A percentile compares a stretch with the other conserved stretches of the same genome.
Conservation (phyloP, 2,888 invertebrate species). For the Isotomurus palustris region DNA sequence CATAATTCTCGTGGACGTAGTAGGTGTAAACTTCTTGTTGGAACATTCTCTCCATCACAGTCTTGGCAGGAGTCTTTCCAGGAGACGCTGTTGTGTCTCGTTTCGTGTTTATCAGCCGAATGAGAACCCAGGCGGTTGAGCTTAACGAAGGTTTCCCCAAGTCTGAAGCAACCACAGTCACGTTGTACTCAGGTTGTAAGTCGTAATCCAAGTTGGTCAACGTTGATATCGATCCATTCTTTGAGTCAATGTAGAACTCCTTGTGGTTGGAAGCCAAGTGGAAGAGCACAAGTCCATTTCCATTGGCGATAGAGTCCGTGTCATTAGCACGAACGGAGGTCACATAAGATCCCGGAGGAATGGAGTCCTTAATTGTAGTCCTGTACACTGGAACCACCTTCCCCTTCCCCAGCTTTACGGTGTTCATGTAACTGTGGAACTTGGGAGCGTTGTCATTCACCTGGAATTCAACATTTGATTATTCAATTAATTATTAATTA, state of each 20-base stretch:
- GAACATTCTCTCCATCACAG: constrained; percentile 53
- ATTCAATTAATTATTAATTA: not conserved
- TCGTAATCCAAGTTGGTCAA: constrained; percentile 69
- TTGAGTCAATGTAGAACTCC: constrained; percentile 74
- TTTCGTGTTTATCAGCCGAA: constrained; percentile 47
- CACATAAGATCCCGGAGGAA: constrained; percentile 64
- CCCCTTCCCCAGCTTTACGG: constrained; percentile 28
- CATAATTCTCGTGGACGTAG: constrained; percentile 74
- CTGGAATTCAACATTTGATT: constrained; percentile 15
- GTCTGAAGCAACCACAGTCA: constrained; percentile 78
- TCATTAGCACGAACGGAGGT: constrained; percentile 76
- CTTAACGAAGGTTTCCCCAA: constrained; percentile 76
- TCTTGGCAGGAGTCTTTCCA: constrained; percentile 57
- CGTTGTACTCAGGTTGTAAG: constrained; percentile 61
- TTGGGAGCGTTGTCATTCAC: constrained; percentile 64
- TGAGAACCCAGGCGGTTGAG: constrained; percentile 60
- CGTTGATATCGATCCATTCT: constrained; percentile 76
- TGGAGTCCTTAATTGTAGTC: constrained; percentile 68
- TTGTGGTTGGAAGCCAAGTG: constrained; percentile 47
- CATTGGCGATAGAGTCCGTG: constrained; percentile 76
- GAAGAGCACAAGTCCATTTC: constrained; percentile 56
- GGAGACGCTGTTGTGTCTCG: constrained; percentile 51
- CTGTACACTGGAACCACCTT: constrained; percentile 65
- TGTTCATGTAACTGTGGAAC: constrained; percentile 40
- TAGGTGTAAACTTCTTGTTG: constrained; percentile 68